Base-by-base conservation (phyloP, 2,888 invertebrate genomes). In the Margaritifera margaritifera region DNA sequence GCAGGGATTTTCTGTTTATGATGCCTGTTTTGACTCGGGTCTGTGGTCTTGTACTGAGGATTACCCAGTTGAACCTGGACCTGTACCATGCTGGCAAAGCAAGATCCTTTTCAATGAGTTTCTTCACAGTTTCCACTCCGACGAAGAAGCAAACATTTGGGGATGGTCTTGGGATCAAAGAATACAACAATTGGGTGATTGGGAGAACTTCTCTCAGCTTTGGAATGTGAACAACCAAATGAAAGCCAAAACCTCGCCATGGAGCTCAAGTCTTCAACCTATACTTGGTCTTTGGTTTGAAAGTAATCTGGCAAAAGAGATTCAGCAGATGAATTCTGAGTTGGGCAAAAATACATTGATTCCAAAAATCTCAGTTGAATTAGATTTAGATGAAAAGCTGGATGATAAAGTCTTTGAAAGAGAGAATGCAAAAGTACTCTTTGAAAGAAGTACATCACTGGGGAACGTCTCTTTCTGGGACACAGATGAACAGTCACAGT, bases 201-300 rank as follows among this genome's bases (percentile, higher is more conserved):
- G 70, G 56, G 64, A 66, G 25, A 65, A 66, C 20, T 60, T 71
- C 25, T 79, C 74, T 24, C 81, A 80, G 63, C 71, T 83, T 19
- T 83, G 83, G 83, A 79, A 83, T 72, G 78, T 83, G 8, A 83
- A 83, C 62, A 74, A 77, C 57, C 78, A 79, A 19, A 76, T 72
- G 58, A 76, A 74, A 66, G 52, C 58, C 0, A 75, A 73, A 57
- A n/a, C 71, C 22, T 72, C 71, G 2, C 57, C 64, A 0, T 77
- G 77, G 77, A 74, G 57, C n/a, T 61, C 64, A n/a, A 58, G 55
- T 22, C n/a, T 64, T 6, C 42, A 60, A 54, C 27, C 65, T 19
- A 71, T 70, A 11, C 62, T 64, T 57, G 72, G 71, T 55, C 50
- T 72, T 8, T 77, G 73, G 74, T 55, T 68, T 25, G 61, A 67